A percentile compares a stretch with the other conserved stretches of the same genome.
Evolutionary conservation across 2,888 invertebrate genomes (phyloP).

Genomic region (Kryphioiulus occultus): DNA sequence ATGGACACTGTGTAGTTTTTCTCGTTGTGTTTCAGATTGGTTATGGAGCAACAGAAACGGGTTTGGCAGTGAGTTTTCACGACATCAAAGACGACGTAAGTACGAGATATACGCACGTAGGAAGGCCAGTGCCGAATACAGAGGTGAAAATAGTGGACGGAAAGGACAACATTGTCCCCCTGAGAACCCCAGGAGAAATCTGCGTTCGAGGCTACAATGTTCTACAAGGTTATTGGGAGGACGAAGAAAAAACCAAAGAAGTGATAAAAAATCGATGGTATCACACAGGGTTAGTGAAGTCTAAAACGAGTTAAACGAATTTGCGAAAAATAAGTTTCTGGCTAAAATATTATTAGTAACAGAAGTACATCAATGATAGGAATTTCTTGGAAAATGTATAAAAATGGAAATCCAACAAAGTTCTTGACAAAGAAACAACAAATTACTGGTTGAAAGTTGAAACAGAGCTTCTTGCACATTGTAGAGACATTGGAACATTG

Average conservation of each 20-base stretch:
- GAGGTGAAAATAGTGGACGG: constrained; percentile 51
- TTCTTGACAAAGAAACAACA: no score
- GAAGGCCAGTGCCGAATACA: no score
- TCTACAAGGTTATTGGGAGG: constrained; percentile 84
- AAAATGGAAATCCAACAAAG: no score
- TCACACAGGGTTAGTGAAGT: constrained; percentile 72
- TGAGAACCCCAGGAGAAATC: constrained; percentile 79
- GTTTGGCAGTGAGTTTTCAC: no score
- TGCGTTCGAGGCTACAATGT: constrained; percentile 75
- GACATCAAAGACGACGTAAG: no score
- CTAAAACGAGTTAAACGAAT: background rate
- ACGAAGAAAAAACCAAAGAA: constrained; percentile 76
- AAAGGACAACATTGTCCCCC: constrained; percentile 68
- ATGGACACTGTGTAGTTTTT: no score
- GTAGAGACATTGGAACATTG: constrained; percentile 62
- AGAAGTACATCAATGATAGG: no score
- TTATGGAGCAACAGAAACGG: no score
- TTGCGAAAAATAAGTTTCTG: no score
- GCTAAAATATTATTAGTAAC: no score
- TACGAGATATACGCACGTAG: no score
- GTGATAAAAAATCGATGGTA: constrained; percentile 79
- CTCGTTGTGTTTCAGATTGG: no score
- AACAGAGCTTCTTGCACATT: background rate
- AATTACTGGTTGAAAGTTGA: background rate
- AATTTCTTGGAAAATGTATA: background rate